These are phyloP conservation scores for Calephelis perditalis DNA, from an alignment of 2,888 invertebrate species.

Conservation along the genomic window DNA sequence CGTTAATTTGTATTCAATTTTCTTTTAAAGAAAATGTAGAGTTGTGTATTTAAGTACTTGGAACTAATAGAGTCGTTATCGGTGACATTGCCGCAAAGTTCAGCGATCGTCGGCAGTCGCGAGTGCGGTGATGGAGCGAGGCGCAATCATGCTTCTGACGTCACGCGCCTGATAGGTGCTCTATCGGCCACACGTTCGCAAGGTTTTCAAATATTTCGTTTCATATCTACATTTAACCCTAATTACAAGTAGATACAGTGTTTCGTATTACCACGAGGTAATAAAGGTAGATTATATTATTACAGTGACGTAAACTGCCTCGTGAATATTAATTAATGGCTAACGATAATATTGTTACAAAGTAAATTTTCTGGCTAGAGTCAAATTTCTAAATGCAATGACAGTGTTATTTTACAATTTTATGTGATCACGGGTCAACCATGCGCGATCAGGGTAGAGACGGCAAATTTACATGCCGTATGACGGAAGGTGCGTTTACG, in stretches of 20 bases:
- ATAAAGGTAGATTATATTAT: no score
- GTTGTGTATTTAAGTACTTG: constrained; percentile 31
- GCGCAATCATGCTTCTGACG: constrained; percentile 51
- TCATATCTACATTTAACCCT: constrained; percentile 3
- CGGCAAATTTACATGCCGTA: constrained; percentile 33
- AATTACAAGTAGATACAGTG: background rate
- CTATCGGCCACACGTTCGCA: constrained; percentile 32
- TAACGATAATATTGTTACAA: background rate
- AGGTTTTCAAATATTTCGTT: constrained; percentile 12
- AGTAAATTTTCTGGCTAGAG: constrained; percentile 5
- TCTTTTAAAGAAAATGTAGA: background rate
- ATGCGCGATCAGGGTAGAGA: constrained; percentile 32
- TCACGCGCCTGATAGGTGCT: constrained; percentile 56
- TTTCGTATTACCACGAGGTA: no score
- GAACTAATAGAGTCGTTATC: constrained; percentile 57
- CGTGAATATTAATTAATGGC: constrained; percentile 5
- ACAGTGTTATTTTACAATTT: constrained; percentile 41
- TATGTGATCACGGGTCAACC: constrained; percentile 20
- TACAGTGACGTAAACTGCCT: background rate
- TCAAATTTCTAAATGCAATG: constrained; percentile 8
- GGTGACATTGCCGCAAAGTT: constrained; percentile 62
- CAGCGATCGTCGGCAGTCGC: constrained; percentile 41
- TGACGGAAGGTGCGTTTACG: constrained; percentile 49
- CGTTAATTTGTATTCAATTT: background rate
- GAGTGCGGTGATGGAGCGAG: constrained; percentile 30